A percentile compares a stretch with the other conserved stretches of the same genome.
phyloP scores from a whole-genome alignment of 2,113 vertebrate genomes.

The Aptenodytes patagonicus region DNA sequence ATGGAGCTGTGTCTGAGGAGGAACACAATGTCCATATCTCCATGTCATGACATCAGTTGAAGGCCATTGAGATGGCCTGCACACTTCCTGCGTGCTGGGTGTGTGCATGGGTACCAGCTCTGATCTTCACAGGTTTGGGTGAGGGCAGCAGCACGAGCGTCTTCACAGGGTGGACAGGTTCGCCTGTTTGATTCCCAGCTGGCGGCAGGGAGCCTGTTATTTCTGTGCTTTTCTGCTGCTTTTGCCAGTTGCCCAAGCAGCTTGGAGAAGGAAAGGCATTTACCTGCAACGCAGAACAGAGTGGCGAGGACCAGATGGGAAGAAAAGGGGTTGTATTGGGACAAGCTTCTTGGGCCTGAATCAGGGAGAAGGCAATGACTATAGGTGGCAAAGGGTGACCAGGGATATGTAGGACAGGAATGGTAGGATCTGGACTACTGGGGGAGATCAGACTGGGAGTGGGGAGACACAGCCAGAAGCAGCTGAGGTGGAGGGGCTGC shows the following conservation, averaged over 20 bases:
- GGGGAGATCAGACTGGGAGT: background rate
- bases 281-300: background rate
- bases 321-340: background rate
- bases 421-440: background rate
- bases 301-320: background rate
- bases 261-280: background rate
- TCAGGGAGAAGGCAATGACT: background rate
- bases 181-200: background rate
- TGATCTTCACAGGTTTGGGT: background rate
- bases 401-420: background rate
- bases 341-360: background rate
- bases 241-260: background rate
- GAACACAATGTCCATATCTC: background rate
- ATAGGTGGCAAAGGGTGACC: background rate
- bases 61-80: background rate
- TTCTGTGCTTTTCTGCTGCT: background rate
- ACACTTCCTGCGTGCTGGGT: fast-evolving
- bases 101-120: background rate
- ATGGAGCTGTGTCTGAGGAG: background rate
- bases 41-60: background rate
- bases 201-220: background rate
- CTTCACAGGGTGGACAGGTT: background rate
- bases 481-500: background rate
- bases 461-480: background rate
- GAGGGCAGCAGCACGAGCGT: background rate